phyloP scores from a whole-genome alignment of 2,113 vertebrate species.

The Sinocyclocheilus grahami region DNA sequence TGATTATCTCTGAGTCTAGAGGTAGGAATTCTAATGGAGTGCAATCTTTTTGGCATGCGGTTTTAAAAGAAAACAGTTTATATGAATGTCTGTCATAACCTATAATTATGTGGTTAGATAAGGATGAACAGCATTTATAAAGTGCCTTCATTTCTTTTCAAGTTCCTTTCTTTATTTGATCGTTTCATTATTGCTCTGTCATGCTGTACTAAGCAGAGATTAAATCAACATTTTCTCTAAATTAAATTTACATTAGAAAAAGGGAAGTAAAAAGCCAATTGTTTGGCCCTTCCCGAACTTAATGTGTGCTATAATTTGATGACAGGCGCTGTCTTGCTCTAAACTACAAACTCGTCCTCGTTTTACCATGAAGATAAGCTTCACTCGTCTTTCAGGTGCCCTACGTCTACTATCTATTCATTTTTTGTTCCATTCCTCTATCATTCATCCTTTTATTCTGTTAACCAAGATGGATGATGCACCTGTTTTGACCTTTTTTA shows the following conservation, averaged over 20 bases:
- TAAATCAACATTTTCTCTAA: constrained; percentile 41
- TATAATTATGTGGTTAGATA: constrained; percentile 36
- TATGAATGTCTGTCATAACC: constrained; percentile 40
- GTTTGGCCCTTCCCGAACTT: constrained; percentile 8
- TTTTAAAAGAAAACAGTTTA: constrained; percentile 41
- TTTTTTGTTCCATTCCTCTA: neutral
- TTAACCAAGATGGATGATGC: constrained; percentile 5
- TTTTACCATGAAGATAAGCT: neutral
- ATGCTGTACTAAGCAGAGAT: constrained; percentile 42
- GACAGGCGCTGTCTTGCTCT: constrained; percentile 17
- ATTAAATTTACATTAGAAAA: constrained; percentile 42
- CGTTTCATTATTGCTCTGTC: constrained; percentile 39
- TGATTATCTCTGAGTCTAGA: constrained; percentile 41
- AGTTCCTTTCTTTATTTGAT: constrained; percentile 35
- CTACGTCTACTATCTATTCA: neutral
- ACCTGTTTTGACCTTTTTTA: constrained; percentile 5
- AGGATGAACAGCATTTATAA: constrained; percentile 16
- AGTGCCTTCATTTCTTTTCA: constrained; percentile 12
- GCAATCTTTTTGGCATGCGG: constrained; percentile 8
- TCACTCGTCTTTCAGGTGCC: neutral
- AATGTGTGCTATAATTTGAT: constrained; percentile 38
- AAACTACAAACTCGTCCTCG: neutral
- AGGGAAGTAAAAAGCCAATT: constrained; percentile 11
- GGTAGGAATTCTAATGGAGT: constrained; percentile 31
- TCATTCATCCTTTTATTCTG: neutral